Conservation (phyloP, 1,140 invertebrate genomes). For the Papilio aristodemus region DNA sequence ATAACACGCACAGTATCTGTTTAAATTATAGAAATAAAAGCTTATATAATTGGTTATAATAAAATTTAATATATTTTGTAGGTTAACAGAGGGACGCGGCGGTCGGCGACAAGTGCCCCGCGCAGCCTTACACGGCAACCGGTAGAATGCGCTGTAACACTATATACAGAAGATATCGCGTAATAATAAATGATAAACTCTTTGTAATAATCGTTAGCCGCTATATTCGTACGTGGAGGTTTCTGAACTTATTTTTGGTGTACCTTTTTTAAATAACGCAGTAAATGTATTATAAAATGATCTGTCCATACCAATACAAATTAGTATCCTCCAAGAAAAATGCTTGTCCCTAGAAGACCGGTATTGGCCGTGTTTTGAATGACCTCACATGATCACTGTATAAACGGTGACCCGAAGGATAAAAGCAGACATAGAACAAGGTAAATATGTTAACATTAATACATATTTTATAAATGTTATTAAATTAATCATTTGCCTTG, state of each 20-base stretch:
- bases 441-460: too few relatives aligned
- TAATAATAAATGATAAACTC: constrained; percentile 30
- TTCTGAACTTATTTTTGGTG: not conserved
- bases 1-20: too few relatives aligned
- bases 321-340: too few relatives aligned
- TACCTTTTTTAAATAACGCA: not conserved
- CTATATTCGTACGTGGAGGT: not conserved
- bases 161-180: constrained; percentile 36
- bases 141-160: constrained; percentile 61
- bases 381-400: too few relatives aligned
- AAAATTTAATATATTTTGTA: constrained; percentile 54
- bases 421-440: too few relatives aligned
- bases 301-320: too few relatives aligned
- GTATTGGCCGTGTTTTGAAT: too few relatives aligned
- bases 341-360: too few relatives aligned
- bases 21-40: not conserved
- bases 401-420: too few relatives aligned
- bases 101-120: constrained; percentile 48
- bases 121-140: constrained; percentile 54
- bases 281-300: too few relatives aligned
- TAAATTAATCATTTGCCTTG: too few relatives aligned
- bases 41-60: constrained; percentile 16
- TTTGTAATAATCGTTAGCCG: constrained; percentile 7
- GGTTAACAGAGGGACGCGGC: constrained; percentile 58
- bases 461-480: too few relatives aligned